Base-by-base conservation (phyloP, 2,888 invertebrate species). In the Stenichneumon culpator region DNA sequence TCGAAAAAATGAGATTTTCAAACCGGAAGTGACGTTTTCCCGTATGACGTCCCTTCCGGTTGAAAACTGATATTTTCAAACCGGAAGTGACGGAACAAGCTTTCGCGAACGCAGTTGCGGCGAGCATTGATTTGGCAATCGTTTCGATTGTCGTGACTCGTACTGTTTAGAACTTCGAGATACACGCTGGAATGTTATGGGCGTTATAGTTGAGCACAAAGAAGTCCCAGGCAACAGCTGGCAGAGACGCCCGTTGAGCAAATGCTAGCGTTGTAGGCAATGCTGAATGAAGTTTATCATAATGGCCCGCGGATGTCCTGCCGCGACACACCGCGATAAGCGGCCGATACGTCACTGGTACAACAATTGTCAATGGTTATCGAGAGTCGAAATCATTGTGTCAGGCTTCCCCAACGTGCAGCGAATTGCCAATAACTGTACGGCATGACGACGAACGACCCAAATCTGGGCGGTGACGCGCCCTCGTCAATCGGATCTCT, bases 331-430 rank as follows among this genome's bases (percentile, higher is more conserved):
- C 25, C 57, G 65, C 52, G 74, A 83, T 75, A 75, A 75, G 79
- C 74, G 69, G 14, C 65, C 63, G 79, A 83, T 79, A 83, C 83
- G 70, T 75, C 79, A 68, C 70, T 80, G 79, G 63, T 65, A 63
- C 75, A 75, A 70, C 79, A 36, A 83, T 83, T 80, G 83, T 83
- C 83, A 75, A 70, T 83, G 75, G 79, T 75, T 83, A 83, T 83
- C 83, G 50, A 14, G 19, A 60, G 6, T 28, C 32, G n/a, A 63
- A 75, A 52, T 63, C 44, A 25, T 44, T 44, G 32, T 52, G 50
- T 70, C 52, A 11, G 52, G 9, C n/a, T 70, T 36, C 70, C 19
- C 54, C 0, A 22, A 11, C 57, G 57, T 57, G 25, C 9, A 14
- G 11, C 14, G 57, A 22, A 57, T 11, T 57, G 22, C 57, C 57